A percentile compares a stretch with the other conserved stretches of the same genome.
Evolutionary conservation across 1,140 invertebrate species (phyloP).

Genomic region (Leptopilina clavipes): DNA sequence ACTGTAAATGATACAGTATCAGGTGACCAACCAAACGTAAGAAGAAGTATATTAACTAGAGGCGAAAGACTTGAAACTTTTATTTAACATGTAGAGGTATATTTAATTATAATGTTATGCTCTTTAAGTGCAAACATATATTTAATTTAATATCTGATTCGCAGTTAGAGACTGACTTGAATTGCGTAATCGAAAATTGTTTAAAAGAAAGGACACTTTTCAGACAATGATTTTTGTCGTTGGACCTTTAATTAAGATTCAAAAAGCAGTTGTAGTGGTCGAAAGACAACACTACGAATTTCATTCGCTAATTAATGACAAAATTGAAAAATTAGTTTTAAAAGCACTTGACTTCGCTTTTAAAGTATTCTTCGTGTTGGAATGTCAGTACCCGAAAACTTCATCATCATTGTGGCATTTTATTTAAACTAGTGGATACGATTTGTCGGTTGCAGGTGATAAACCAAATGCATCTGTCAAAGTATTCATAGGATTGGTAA

Average conservation of each 20-base stretch:
- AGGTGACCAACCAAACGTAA: too few relatives aligned
- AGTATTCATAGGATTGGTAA: constrained; percentile 31
- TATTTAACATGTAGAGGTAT: too few relatives aligned
- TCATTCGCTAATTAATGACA: neutral
- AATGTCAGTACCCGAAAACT: constrained; percentile 35
- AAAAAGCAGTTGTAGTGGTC: constrained; percentile 36
- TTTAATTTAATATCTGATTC: neutral
- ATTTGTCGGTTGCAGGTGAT: constrained; percentile 30
- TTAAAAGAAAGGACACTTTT: constrained; percentile 35
- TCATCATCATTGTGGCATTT: constrained; percentile 39
- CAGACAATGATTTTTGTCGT: constrained; percentile 40
- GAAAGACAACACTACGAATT: constrained; percentile 30
- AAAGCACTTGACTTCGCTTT: constrained; percentile 37
- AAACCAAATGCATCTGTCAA: constrained; percentile 23
- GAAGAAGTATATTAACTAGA: too few relatives aligned
- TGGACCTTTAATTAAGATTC: constrained; percentile 37
- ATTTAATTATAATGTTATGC: too few relatives aligned
- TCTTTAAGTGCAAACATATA: too few relatives aligned
- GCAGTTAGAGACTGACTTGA: constrained; percentile 39
- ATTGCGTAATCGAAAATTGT: constrained; percentile 32
- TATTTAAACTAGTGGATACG: constrained; percentile 37
- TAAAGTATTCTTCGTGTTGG: constrained; percentile 38
- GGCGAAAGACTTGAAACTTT: too few relatives aligned
- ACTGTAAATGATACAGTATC: too few relatives aligned
- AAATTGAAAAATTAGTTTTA: neutral